Base-by-base conservation (phyloP, 1,140 invertebrate species). In the Cecropterus lyciades region DNA sequence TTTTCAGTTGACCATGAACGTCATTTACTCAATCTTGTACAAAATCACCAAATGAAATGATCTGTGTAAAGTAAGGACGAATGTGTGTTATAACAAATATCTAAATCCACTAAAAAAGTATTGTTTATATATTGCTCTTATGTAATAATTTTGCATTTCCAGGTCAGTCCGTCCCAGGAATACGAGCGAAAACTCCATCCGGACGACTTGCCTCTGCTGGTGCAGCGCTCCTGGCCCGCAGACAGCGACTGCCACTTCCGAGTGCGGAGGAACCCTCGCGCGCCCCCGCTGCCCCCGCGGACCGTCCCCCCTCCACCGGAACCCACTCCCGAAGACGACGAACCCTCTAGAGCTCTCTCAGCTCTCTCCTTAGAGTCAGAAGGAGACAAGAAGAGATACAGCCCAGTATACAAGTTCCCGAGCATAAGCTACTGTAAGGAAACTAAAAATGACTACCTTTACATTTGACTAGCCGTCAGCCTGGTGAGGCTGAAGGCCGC, bases 181-280 rank as follows among this genome's bases (percentile, higher is more conserved):
- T 97, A 96, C 88, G 97, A 98, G 86, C 94, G 97, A 20, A 97
- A 97, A 88, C 86, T 98, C 33, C 96, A 97, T 83, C 96, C 96
- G 0, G 96, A 97, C 71, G 97, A 98, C 84, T 93, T 95, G 65
- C 97, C 97, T 0, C 93, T 98, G n/a, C 94, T 95, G 70, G 96
- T 97, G 16, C 97, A 98, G 80, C 95, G 95, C 64, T 93, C 95
- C 37, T 98, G 97, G 94, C 93, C 93, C 48, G 85, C 93, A 6
- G 94, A 95, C 75, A 83, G 74, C 51, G 82, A 90, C 75, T 95
- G 95, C 53, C 96, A 97, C 84, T 96, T 97, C 85, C 91, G 96
- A 9, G 95, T 97, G 43, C 94, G 96, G 48, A 93, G 96, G 49
- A 97, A 96, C 89, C 95, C 95, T 0, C 95, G 96, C 72, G 96